These are phyloP conservation scores for Eidolon helvum DNA, from an alignment of 2,113 vertebrate species.

Conservation along the genomic window DNA sequence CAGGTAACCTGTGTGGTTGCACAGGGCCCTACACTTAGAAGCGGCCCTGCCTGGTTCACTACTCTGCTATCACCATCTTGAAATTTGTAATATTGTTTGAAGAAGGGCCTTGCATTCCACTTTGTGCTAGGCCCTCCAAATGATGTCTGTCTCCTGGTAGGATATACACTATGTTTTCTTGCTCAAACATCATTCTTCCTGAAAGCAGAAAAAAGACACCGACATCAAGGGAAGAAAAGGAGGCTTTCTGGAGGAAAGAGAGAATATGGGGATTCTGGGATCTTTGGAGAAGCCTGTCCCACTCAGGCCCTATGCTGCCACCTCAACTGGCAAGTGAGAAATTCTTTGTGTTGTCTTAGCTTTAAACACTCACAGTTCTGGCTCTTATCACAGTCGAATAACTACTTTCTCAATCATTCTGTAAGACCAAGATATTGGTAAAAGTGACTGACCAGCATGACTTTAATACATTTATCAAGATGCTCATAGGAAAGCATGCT, in stretches of 20 bases:
- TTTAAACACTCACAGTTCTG: neutral
- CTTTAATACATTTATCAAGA: neutral
- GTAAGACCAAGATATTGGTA: neutral
- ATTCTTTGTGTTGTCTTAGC: neutral
- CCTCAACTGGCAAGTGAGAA: neutral
- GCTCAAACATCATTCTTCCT: neutral
- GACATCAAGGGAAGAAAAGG: neutral
- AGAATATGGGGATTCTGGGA: too few species aligned
- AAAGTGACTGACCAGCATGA: constrained; percentile 10
- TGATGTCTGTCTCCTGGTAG: neutral
- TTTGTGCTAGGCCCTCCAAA: neutral
- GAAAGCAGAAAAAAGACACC: neutral
- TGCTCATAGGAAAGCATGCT: neutral
- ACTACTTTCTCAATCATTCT: neutral
- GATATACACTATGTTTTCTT: neutral
- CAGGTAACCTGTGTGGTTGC: neutral
- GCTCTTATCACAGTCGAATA: neutral
- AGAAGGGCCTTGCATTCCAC: neutral
- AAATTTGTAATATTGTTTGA: neutral
- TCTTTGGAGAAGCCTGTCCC: neutral
- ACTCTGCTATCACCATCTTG: fast-evolving
- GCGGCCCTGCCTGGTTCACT: neutral
- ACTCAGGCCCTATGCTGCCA: neutral
- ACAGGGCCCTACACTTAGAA: neutral
- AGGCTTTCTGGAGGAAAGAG: neutral